Evolutionary conservation across 1,140 invertebrate genomes (phyloP).

Genomic region (Proctacanthus coquilletti): DNA sequence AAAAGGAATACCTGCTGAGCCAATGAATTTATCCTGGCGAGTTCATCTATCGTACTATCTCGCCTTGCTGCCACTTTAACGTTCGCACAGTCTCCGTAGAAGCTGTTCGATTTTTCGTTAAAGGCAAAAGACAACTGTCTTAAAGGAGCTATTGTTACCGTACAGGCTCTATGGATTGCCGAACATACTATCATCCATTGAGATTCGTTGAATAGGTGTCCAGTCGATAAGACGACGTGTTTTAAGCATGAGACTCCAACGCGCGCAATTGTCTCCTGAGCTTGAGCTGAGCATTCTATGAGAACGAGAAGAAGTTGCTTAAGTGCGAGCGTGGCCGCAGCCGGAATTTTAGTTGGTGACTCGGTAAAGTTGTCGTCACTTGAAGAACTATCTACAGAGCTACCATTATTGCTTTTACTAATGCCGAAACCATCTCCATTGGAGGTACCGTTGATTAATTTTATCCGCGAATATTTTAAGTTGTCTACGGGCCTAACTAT

Average conservation of each 20-base stretch:
- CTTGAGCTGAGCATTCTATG: constrained; percentile 79
- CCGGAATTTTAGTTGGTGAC: constrained; percentile 25
- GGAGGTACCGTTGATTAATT: constrained; percentile 18
- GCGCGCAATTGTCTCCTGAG: constrained; percentile 71
- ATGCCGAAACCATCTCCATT: constrained; percentile 5
- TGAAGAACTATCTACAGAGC: constrained; percentile 15
- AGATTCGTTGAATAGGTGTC: constrained; percentile 57
- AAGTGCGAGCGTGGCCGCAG: constrained; percentile 58
- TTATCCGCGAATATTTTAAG: constrained; percentile 23
- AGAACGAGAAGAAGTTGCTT: constrained; percentile 76
- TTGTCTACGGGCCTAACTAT: constrained; percentile 25
- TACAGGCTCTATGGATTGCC: constrained; percentile 63
- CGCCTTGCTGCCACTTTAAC: constrained; percentile 83
- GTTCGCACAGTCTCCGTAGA: constrained; percentile 81
- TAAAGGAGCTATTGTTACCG: constrained; percentile 66
- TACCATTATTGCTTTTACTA: not conserved
- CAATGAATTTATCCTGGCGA: constrained; percentile 64
- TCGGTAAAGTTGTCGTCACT: constrained; percentile 24
- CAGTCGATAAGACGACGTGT: constrained; percentile 69
- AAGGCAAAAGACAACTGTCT: constrained; percentile 77
- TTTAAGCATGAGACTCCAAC: constrained; percentile 86
- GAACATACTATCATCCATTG: constrained; percentile 75
- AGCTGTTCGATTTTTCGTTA: constrained; percentile 75
- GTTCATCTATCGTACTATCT: constrained; percentile 67
- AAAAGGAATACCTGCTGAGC: constrained; percentile 65